A percentile compares a stretch with the other conserved stretches of the same genome.
Conservation (phyloP, 1,140 invertebrate species). For the Elymnias hypermnestra region DNA sequence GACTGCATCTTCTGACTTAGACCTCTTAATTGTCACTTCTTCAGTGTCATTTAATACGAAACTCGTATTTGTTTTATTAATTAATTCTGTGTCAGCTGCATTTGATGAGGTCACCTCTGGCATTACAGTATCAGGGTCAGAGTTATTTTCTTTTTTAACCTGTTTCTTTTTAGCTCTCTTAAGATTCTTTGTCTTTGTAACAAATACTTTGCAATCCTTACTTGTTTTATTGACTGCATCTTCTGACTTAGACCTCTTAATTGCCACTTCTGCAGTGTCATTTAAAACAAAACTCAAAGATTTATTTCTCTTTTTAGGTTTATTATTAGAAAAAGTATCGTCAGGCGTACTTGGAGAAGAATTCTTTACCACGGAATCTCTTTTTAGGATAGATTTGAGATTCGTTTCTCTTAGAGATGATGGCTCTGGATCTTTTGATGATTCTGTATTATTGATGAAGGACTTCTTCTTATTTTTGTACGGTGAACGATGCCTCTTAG, state of each 20-base stretch:
- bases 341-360: too few species aligned
- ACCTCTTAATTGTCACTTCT: constrained; percentile 42
- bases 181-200: constrained; percentile 27
- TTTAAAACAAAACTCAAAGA: constrained; percentile 63
- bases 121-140: too few species aligned
- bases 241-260: constrained; percentile 52
- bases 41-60: constrained; percentile 57
- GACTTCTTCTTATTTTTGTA: constrained; percentile 39
- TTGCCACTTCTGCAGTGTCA: constrained; percentile 38
- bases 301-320: constrained; percentile 59
- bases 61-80: constrained; percentile 6
- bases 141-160: constrained; percentile 36
- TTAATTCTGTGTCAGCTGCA: neutral
- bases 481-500: constrained; percentile 13
- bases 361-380: constrained; percentile 1
- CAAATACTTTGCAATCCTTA: constrained; percentile 6
- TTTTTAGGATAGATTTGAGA: constrained; percentile 23
- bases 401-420: too few species aligned
- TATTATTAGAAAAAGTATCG: constrained; percentile 22
- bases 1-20: constrained; percentile 33
- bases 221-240: constrained; percentile 3
- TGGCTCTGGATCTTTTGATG: constrained; percentile 7
- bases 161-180: constrained; percentile 28
- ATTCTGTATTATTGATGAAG: too few species aligned
- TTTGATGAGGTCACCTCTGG: too few species aligned